Conservation (phyloP, 2,888 invertebrate species). For the Capitulum mitella region DNA sequence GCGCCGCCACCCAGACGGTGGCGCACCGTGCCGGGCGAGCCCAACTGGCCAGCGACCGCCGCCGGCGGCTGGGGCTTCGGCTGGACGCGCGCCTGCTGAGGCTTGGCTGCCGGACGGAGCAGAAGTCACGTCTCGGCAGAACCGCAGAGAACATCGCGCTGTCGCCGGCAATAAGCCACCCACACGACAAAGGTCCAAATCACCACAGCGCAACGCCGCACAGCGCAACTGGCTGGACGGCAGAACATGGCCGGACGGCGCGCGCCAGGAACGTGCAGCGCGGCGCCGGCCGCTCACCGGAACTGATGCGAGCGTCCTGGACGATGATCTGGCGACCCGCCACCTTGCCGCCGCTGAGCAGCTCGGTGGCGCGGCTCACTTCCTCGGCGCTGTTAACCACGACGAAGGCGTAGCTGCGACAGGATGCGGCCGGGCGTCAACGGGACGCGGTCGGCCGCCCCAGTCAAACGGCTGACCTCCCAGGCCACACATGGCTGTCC, state of each 20-base stretch:
- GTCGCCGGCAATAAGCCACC: too few species aligned
- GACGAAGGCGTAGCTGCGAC: neutral
- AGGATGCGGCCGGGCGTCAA: neutral
- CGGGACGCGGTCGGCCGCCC: too few species aligned
- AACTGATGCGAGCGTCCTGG: neutral
- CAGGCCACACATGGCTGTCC: too few species aligned
- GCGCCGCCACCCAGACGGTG: neutral
- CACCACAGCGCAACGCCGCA: too few species aligned
- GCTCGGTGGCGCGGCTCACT: neutral
- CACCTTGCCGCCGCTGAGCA: slow-evolving; percentile 3
- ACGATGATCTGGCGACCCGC: neutral
- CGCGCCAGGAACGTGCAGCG: too few species aligned
- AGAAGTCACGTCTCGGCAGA: too few species aligned
- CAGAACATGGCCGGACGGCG: too few species aligned
- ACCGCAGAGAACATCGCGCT: too few species aligned
- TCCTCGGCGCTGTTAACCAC: neutral
- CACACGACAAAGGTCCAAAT: too few species aligned
- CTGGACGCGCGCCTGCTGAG: neutral
- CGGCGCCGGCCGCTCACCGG: neutral
- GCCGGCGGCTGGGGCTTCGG: neutral
- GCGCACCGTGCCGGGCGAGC: neutral
- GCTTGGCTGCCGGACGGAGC: neutral
- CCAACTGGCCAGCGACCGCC: too few species aligned
- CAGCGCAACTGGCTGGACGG: too few species aligned
- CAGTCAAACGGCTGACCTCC: too few species aligned